These are phyloP conservation scores for Globicephala melas DNA, from an alignment of 2,113 vertebrate species.

Conservation along the genomic window DNA sequence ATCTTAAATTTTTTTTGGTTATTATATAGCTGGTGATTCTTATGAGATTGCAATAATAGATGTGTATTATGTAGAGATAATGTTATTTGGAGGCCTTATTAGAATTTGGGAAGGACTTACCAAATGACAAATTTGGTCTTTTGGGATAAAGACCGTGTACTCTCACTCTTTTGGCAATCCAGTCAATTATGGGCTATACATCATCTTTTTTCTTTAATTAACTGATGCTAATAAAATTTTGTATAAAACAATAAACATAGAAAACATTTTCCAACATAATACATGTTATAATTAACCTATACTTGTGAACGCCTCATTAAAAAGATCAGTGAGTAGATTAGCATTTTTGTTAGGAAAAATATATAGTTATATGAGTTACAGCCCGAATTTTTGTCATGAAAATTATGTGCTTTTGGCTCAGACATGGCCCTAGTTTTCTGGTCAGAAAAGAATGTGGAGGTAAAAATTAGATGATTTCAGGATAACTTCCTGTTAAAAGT, in stretches of 20 bases:
- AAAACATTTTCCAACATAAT: not conserved
- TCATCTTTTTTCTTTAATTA: not conserved
- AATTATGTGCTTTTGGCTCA: not conserved
- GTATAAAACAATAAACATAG: not conserved
- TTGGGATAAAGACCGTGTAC: not conserved
- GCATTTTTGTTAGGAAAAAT: not conserved
- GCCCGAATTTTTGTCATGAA: constrained; percentile 4
- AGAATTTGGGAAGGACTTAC: not conserved
- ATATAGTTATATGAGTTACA: not conserved
- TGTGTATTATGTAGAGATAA: not conserved
- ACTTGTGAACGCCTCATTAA: not conserved
- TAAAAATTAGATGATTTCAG: not conserved
- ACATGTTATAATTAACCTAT: not conserved
- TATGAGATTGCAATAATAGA: not conserved
- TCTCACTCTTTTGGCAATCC: not conserved
- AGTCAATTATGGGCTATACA: not conserved
- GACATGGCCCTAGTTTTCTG: not conserved
- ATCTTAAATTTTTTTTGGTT: not conserved
- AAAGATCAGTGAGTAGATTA: not conserved
- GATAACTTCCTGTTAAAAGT: not conserved
- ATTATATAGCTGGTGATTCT: not conserved
- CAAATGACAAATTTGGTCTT: not conserved
- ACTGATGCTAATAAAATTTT: not conserved
- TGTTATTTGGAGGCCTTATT: not conserved
- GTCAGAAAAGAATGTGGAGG: not conserved